Evolutionary conservation across 2,797 vertebrate genomes (phyloP), one percentile per base, ranked within the genome.

Genomic region (Cryptoprocta ferox): DNA sequence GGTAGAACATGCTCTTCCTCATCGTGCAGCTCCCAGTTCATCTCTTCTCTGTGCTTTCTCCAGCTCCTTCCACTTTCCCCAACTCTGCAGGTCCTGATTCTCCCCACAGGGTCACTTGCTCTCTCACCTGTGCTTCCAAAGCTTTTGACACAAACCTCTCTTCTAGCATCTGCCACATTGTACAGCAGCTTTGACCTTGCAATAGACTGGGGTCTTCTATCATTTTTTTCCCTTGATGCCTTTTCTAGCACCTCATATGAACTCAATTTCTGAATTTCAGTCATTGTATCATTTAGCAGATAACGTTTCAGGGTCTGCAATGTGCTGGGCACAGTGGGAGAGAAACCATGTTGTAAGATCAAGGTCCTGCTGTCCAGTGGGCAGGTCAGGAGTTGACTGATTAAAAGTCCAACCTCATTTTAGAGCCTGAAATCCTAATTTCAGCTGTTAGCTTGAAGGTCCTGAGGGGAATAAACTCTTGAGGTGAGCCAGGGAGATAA

Each of bases 231-330:
- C 48, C 45, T 45, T 0, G 3, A 15, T 83, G 37, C 13, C 26
- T 96, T 94, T 96, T 83, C 26, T n/a, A 35, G 11, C 18, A 53
- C 8, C 24, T 95, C 42, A 6, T 21, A 30, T 82, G 56, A 93
- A 78, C 39, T 56, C 14, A 59, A 8, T 87, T 76, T 39, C 70
- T 89, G 45, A 85, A 82, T 96, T 78, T 66, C 30, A 71, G 30
- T 89, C 24, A 79, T 50, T 39, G 65, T 84, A 37, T 94, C 70
- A 92, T 42, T 73, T 70, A 91, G 70, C 45, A 94, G 73, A 93
- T 87, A 37, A 84, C 35, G 37, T 91, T 89, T 90, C 59, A 28
- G 11, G 39, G 16, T 53, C 35, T 70, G 30, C 65, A 71, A 9
- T 59, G 32, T 45, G 3, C 79, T 8, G 13, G 35, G 35, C 13